These are phyloP conservation scores for Plagodis dolabraria DNA, from an alignment of 2,888 invertebrate species.

Conservation along the genomic window DNA sequence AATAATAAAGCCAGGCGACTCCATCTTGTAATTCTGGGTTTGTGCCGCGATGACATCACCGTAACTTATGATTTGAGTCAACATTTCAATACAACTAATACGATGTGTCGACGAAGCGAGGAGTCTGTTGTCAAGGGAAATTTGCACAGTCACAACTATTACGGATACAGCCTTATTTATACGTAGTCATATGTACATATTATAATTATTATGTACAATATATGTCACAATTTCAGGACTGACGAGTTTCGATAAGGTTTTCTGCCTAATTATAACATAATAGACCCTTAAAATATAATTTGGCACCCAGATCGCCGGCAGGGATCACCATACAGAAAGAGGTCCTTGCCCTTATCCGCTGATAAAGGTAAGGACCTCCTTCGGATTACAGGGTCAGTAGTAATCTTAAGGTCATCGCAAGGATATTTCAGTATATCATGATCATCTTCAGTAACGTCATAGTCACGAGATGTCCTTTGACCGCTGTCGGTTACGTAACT, in stretches of 20 bases:
- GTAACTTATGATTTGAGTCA: conserved; percentile 77
- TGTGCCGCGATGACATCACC: conserved; percentile 76
- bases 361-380: background rate
- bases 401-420: conserved; percentile 15
- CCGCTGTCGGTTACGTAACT: conserved; percentile 43
- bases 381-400: background rate
- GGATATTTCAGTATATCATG: conserved; percentile 17
- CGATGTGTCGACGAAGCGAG: conserved; percentile 58
- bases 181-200: background rate
- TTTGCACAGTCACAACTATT: conserved; percentile 19
- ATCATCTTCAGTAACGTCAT: conserved; percentile 13
- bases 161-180: no score
- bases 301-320: no score
- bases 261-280: no score
- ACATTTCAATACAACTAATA: conserved; percentile 56
- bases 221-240: no score
- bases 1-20: conserved; percentile 72
- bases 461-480: conserved; percentile 46
- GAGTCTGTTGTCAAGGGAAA: conserved; percentile 58
- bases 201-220: no score
- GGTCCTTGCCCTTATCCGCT: no score
- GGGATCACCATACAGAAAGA: no score
- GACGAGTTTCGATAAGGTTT: no score
- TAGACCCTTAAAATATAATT: no score
- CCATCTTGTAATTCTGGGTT: conserved; percentile 64